Evolutionary conservation across 2,797 vertebrate species (phyloP), one percentile per base, ranked within the genome.

Genomic region (Falco cherrug): DNA sequence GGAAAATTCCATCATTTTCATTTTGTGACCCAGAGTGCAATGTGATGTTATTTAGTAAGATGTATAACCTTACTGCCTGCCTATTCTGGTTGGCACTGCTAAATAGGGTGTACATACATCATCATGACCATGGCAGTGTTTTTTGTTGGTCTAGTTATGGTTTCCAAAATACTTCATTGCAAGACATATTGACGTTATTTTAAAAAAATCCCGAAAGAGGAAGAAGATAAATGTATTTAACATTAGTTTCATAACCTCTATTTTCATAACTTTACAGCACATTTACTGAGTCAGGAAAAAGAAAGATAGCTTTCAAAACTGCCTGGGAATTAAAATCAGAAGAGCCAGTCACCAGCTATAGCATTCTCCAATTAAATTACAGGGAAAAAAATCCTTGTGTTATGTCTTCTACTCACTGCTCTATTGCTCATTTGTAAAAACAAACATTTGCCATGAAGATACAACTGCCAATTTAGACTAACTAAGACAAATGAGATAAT

Each of bases 401-500:
- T 95, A 76, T 71, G 45, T 97, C 91, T 97, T 93, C 74, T 51
- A 65, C 68, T 97, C 95, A 96, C 86, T 94, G 96, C 96, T 98
- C 97, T 97, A 91, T 87, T 97, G 96, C 97, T 98, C 97, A 97
- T 97, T 97, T 98, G 93, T 98, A 96, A 98, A 98, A 98, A 93
- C 91, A 98, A 98, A 98, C 97, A 98, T 98, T 98, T 98, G 89
- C 97, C 97, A 97, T 97, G 97, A 98, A 98, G 98, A 98, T 96
- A 94, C 98, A 97, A 97, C 97, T 98, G 98, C 97, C 98, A 98
- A 98, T 98, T 98, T 98, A 96, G 88, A 76, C 97, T 98, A 98
- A 98, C 98, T 96, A 98, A 98, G 98, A 98, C 97, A 98, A 98
- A 98, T 97, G 98, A 97, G 96, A 97, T 98, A 98, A 98, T 98